These are phyloP conservation scores for Acleris holmiana DNA, from an alignment of 2,888 invertebrate species.

Conservation along the genomic window DNA sequence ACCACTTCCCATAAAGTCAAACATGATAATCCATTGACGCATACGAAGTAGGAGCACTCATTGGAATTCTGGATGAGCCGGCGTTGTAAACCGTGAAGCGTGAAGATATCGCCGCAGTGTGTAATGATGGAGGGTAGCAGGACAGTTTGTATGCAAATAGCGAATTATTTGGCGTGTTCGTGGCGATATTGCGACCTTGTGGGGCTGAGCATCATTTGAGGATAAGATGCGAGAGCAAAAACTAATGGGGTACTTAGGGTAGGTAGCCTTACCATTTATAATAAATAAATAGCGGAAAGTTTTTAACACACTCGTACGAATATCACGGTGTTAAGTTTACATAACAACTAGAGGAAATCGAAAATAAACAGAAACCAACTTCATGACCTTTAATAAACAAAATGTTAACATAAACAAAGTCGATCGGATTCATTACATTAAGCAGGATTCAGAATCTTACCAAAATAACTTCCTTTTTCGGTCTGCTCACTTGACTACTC, in stretches of 20 bases:
- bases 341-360: neutral
- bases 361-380: neutral
- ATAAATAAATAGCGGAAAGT: neutral
- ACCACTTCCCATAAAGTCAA: conserved; percentile 5
- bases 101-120: conserved; percentile 11
- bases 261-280: conserved; percentile 18
- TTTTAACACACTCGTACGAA: too few relatives aligned
- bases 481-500: conserved; percentile 29
- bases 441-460: conserved; percentile 25
- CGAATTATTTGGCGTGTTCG: conserved; percentile 52
- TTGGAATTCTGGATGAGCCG: conserved; percentile 26
- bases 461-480: conserved; percentile 30
- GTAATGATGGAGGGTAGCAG: conserved; percentile 40
- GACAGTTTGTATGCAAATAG: conserved; percentile 66
- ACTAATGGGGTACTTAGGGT: conserved; percentile 30
- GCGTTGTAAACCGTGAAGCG: conserved; percentile 30
- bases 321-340: too few relatives aligned
- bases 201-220: conserved; percentile 32
- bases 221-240: conserved; percentile 24
- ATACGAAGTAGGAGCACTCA: conserved; percentile 17
- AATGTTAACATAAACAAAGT: conserved; percentile 8
- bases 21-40: conserved; percentile 29
- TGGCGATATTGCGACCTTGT: conserved; percentile 46
- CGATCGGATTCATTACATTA: conserved; percentile 31
- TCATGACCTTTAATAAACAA: neutral